These are phyloP conservation scores for Rattus norvegicus DNA, from an alignment of 2,113 vertebrate species.

Conservation along the genomic window GRCr8 NC_086025.1:52415001-52415500, in stretches of 20 bases:
- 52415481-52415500: not conserved
- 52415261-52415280: not conserved
- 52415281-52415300: not conserved
- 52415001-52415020: constrained; percentile 38
- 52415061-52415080: not conserved
- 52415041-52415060: not conserved
- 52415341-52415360: constrained; percentile 8
- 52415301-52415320: constrained; percentile 27
- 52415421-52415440: not conserved
- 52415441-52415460: not conserved
- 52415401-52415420: constrained; percentile 14
- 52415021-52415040: constrained; percentile 1
- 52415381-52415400: not conserved
- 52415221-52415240: not conserved
- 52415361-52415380: not conserved
- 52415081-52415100: constrained; percentile 24
- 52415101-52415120: not conserved
- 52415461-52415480: not conserved
- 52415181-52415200: not conserved
- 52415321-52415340: not conserved
- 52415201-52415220: not conserved
- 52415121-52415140: not conserved
- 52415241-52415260: not conserved
- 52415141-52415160: constrained; percentile 8
- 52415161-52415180: not conserved